Evolutionary conservation across 2,888 invertebrate species (phyloP), one percentile per base, ranked within the genome.

Genomic region (Drosophila nigricruria): DNA sequence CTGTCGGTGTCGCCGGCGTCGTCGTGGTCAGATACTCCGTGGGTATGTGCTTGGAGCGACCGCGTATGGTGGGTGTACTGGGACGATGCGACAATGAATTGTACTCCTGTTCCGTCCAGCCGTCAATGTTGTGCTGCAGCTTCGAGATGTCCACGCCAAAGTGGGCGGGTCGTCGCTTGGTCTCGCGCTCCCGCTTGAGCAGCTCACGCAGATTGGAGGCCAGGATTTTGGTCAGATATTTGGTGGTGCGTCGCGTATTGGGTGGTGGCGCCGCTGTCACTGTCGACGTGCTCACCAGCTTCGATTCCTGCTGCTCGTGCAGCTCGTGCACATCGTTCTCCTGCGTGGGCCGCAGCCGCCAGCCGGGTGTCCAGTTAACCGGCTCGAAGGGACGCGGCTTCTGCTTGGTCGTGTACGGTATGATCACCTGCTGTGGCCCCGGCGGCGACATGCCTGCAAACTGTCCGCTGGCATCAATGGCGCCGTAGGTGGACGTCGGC

Each of bases 41-140:
- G 3, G 97, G 97, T 77, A 97, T 97, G 91, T 96, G 95, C 91
- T 97, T 97, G 2, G 96, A 95, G 3, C 94, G 94, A 0, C 94
- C 94, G 56, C 95, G 94, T 76, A 94, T 94, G 61, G 94, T 94
- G 54, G 93, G 94, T 0, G 93, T 94, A 47, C 94, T 94, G 6
- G 94, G 93, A 67, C 93, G 94, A 81, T 94, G 94, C 2, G 93
- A 93, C 18, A 93, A 81, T 73, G 93, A 94, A 0, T 95, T 94
- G 91, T 94, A 96, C 82, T 96, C 95, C 92, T 96, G 95, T 82
- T 95, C 95, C 0, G 97, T 97, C 97, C 97, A 97, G 73, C 96
- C 96, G 82, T 97, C 96, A 64, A 97, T 97, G 79, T 96, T 97
- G 80, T 96, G 96, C 90, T 97, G 97, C 40, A 97, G 93, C 87